Percentiles rank a stretch among this genome's conserved stretches.
Evolutionary conservation across 2,888 invertebrate species (phyloP).

Genomic region (Pediacus dermestoides): DNA sequence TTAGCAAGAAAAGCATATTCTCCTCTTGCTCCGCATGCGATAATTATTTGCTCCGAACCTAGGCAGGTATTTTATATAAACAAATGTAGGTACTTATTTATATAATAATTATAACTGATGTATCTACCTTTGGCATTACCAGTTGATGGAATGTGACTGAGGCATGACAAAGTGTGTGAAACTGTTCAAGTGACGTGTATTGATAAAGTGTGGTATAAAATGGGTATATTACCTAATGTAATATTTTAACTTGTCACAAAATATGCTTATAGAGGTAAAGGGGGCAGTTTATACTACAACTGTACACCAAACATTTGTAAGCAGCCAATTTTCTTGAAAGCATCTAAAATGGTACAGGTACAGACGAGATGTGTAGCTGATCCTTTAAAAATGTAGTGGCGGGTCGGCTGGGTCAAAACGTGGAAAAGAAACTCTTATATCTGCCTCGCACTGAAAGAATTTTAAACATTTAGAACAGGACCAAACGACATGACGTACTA

Average conservation of each 20-base stretch:
- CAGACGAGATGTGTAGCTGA: conserved; percentile 42
- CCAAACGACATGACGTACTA: conserved; percentile 23
- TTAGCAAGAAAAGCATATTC: conserved; percentile 39
- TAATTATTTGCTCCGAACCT: too few relatives aligned
- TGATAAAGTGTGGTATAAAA: conserved; percentile 30
- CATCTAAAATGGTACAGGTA: conserved; percentile 42
- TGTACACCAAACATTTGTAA: conserved; percentile 31
- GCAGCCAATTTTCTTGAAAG: conserved; percentile 46
- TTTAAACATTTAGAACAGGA: conserved; percentile 32
- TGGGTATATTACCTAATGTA: conserved; percentile 27
- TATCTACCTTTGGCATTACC: too few relatives aligned
- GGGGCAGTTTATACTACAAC: conserved; percentile 24
- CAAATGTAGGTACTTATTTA: too few relatives aligned
- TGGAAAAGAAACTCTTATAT: conserved; percentile 34
- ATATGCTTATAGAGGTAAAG: conserved; percentile 23
- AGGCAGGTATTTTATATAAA: too few relatives aligned
- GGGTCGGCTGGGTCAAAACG: conserved; percentile 31
- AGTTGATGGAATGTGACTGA: too few relatives aligned
- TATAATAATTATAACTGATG: too few relatives aligned
- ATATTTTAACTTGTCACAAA: conserved; percentile 32
- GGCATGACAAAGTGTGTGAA: conserved; percentile 27
- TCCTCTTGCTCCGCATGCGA: too few relatives aligned
- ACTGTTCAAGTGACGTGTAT: conserved; percentile 30
- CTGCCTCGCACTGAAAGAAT: conserved; percentile 32
- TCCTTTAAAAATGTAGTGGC: conserved; percentile 46